Evolutionary conservation across 1,140 invertebrate species (phyloP), one percentile per base, ranked within the genome.

Genomic region (Lepidurus couesii): DNA sequence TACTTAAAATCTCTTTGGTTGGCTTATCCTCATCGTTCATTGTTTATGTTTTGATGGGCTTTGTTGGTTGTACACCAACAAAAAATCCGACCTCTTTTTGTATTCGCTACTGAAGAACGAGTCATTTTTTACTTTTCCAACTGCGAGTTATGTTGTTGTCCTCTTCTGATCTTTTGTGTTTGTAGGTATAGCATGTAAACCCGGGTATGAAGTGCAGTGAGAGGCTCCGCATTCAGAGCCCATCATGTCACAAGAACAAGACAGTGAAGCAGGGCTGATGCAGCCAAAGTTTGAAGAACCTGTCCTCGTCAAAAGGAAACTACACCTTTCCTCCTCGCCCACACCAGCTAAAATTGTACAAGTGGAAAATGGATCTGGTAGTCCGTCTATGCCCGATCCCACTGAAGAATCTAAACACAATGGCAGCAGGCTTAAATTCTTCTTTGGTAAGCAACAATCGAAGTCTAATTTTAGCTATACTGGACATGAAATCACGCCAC

Each of bases 391-490:
- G 53, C 53, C 53, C 13, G 53, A 65, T n/a, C n/a, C 53, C 8
- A 21, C 8, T 65, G 53, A 13, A 16, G 53, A 65, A 65, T 21
- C 53, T 16, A 65, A 65, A 65, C 53, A 13, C 13, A 65, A 65
- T 44, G 75, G 75, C 1, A 47, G 75, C 24, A 42, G 75, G 47
- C 75, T 77, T 13, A 77, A 47, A 21, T 77, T 77, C 24, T 77
- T 77, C 75, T 77, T 77, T 34, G 75, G 75, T 77, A 77, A 53
- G 34, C 2, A 34, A 34, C 34, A 34, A 34, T 13, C 74, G 1
- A 13, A 26, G 74, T 21, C 42, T 34, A 75, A 34, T 75, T 26
- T 44, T 3, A 76, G 8, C 24, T 75, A 75, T 76, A 8, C 42
- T 75, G 2, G 74, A 75, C 24, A 75, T 75, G 45, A 16, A 11